Evolutionary conservation across 1,140 invertebrate genomes (phyloP).

Genomic region (Drosophila pallidifrons): DNA sequence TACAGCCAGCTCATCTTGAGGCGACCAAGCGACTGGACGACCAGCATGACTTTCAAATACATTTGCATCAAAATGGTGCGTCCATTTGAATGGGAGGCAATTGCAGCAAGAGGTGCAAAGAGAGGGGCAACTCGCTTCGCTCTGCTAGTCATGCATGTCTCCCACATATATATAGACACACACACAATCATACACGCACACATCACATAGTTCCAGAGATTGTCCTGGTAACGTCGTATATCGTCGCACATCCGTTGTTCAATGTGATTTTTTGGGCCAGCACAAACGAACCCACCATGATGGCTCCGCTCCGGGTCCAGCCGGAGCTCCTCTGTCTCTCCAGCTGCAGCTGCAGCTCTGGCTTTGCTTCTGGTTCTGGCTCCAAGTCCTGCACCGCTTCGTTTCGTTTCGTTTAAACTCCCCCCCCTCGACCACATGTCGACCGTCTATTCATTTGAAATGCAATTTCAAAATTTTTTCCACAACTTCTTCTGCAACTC

Average conservation of each 20-base stretch:
- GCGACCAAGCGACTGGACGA: constrained; percentile 15
- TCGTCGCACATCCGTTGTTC: constrained; percentile 77
- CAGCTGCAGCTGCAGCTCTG: constrained; percentile 2
- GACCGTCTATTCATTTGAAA: constrained; percentile 77
- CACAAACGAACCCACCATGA: constrained; percentile 49
- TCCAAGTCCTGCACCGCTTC: constrained; percentile 7
- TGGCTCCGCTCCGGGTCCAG: constrained; percentile 11
- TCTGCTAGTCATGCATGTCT: constrained; percentile 68
- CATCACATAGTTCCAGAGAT: constrained; percentile 18
- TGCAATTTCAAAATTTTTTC: constrained; percentile 81
- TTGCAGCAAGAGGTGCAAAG: neutral
- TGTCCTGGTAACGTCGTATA: constrained; percentile 63
- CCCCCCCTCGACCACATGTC: constrained; percentile 5
- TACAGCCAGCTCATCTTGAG: constrained; percentile 28
- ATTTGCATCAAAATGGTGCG: constrained; percentile 75
- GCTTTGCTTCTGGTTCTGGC: constrained; percentile 13
- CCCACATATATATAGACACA: constrained; percentile 23
- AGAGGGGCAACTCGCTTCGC: constrained; percentile 37
- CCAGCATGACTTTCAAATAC: constrained; percentile 62
- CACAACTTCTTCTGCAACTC: constrained; percentile 66
- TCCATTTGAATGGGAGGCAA: constrained; percentile 5
- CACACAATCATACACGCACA: constrained; percentile 19
- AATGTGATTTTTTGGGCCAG: constrained; percentile 65
- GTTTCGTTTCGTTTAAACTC: neutral
- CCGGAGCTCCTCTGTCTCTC: too few species aligned